phyloP scores from a whole-genome alignment of 1,140 invertebrate species.

The Neodiprion pinetum region DNA sequence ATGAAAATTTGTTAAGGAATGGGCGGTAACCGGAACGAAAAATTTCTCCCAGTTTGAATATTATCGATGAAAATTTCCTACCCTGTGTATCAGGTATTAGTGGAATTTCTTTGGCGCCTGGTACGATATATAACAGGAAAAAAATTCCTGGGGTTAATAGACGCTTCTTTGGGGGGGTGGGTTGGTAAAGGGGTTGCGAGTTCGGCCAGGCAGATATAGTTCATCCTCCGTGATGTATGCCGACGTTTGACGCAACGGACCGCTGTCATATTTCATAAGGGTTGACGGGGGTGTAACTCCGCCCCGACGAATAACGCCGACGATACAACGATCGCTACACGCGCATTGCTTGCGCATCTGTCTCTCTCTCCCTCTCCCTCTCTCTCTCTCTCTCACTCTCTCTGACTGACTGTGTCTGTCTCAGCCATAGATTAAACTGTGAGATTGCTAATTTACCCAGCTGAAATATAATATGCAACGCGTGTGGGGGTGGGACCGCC shows the following conservation, averaged over 20 bases:
- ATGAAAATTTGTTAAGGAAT: too few relatives aligned
- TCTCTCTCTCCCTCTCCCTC: too few relatives aligned
- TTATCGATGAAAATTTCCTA: too few relatives aligned
- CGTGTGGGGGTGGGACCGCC: too few relatives aligned
- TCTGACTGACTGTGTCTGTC: neutral
- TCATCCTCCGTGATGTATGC: neutral
- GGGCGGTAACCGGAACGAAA: too few relatives aligned
- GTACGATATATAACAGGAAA: too few relatives aligned
- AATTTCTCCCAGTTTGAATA: neutral
- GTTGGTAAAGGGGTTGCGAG: too few relatives aligned
- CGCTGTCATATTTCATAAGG: conserved; percentile 8
- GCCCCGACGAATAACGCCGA: neutral
- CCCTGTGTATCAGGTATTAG: too few relatives aligned
- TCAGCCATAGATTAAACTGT: neutral
- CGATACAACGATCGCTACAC: neutral
- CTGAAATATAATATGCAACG: neutral
- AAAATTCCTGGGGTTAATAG: neutral
- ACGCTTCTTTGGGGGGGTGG: neutral
- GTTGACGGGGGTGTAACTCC: neutral
- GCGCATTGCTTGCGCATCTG: too few relatives aligned
- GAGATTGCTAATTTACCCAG: neutral
- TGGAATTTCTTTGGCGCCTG: too few relatives aligned
- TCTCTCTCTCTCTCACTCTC: too few relatives aligned
- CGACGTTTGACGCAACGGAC: conserved; percentile 8
- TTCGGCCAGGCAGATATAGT: neutral